Conservation (phyloP, 2,113 vertebrate species). For the Misgurnus mizolepis region DNA sequence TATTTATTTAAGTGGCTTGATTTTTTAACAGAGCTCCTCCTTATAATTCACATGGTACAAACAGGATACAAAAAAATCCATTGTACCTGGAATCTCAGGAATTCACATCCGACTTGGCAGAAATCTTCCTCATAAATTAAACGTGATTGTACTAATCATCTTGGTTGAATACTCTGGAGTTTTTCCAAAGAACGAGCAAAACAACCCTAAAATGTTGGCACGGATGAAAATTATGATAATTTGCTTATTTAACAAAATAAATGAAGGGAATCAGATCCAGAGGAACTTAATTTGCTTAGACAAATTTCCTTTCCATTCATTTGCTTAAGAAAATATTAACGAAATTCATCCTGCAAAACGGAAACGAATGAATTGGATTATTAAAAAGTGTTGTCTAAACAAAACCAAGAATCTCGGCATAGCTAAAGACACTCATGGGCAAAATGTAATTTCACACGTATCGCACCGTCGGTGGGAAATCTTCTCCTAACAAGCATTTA, state of each 20-base stretch:
- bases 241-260: conserved; percentile 38
- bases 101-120: not conserved
- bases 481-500: not conserved
- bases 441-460: not conserved
- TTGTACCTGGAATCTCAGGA: conserved; percentile 7
- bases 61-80: not conserved
- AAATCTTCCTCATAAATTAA: conserved; percentile 33
- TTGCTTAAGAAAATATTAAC: conserved; percentile 6
- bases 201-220: not conserved
- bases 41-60: not conserved
- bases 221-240: not conserved
- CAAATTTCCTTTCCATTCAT: conserved; percentile 31
- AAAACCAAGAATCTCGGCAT: conserved; percentile 21
- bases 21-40: not conserved
- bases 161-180: conserved; percentile 7
- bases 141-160: conserved; percentile 31
- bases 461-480: not conserved
- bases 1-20: not conserved
- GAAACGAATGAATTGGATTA: conserved; percentile 40
- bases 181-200: not conserved
- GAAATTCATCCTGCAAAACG: conserved; percentile 30
- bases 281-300: conserved; percentile 42
- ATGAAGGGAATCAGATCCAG: conserved; percentile 38
- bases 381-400: conserved; percentile 15
- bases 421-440: not conserved